A percentile compares a stretch with the other conserved stretches of the same genome.
Evolutionary conservation across 2,113 vertebrate genomes (phyloP).

Genomic region (Neodon shergylaensis): DNA sequence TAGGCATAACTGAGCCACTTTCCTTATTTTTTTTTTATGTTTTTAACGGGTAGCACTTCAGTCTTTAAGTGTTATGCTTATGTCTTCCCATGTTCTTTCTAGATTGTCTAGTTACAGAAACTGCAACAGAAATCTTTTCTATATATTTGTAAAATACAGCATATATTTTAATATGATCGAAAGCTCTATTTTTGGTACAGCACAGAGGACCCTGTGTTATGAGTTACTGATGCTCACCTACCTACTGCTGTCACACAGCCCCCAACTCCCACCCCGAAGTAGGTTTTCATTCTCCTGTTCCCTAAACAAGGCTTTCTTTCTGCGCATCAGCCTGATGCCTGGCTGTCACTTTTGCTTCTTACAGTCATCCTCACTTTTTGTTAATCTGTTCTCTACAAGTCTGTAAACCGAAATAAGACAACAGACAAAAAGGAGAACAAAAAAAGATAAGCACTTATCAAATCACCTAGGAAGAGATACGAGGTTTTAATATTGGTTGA

Average conservation of each 20-base stretch:
- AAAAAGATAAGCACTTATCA: background rate
- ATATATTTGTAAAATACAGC: background rate
- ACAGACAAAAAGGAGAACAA: background rate
- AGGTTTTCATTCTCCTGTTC: too few relatives aligned
- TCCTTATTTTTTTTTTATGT: background rate
- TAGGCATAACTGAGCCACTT: background rate
- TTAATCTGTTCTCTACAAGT: background rate
- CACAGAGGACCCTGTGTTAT: background rate
- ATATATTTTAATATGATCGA: background rate
- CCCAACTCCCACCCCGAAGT: too few relatives aligned
- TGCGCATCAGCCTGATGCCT: background rate
- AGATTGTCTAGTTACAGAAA: background rate
- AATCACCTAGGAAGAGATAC: background rate
- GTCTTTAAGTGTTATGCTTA: background rate
- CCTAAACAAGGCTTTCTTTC: background rate
- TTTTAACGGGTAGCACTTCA: background rate
- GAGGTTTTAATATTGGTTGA: background rate
- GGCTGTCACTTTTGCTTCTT: background rate
- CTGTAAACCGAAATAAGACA: background rate
- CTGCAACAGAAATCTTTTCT: background rate
- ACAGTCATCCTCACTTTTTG: background rate
- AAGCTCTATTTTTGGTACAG: slow-evolving; percentile 3
- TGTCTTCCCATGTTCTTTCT: slow-evolving; percentile 23
- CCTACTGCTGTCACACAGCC: rapidly evolving
- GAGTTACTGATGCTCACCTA: background rate